phyloP scores from a whole-genome alignment of 1,140 invertebrate genomes.

The Riptortus pedestris region DNA sequence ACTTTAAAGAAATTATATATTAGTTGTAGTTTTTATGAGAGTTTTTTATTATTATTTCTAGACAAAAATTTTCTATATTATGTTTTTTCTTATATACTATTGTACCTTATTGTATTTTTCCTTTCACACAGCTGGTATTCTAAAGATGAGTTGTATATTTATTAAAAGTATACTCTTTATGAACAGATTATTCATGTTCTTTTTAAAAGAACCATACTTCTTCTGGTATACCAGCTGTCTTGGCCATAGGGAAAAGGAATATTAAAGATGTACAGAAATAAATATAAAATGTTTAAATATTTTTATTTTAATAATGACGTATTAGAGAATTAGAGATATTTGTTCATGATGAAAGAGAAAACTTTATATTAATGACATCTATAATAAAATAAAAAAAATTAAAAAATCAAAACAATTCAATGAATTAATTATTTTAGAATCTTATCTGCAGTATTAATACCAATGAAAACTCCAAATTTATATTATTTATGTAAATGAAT shows the following conservation, averaged over 20 bases:
- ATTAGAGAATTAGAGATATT: too few species aligned
- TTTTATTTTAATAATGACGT: too few species aligned
- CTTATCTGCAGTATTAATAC: too few species aligned
- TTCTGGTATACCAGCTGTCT: conserved; percentile 1
- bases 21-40: conserved; percentile 18
- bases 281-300: neutral
- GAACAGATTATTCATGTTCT: neutral
- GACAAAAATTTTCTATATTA: conserved; percentile 14
- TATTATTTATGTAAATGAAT: too few species aligned
- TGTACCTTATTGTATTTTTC: conserved; percentile 16
- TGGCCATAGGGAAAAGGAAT: conserved; percentile 3
- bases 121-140: neutral
- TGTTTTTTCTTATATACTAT: conserved; percentile 18
- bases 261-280: conserved; percentile 3
- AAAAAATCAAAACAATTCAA: too few species aligned
- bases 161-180: neutral
- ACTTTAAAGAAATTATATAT: conserved; percentile 6
- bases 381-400: too few species aligned
- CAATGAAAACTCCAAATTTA: too few species aligned
- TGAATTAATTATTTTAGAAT: too few species aligned
- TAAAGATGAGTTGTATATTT: neutral
- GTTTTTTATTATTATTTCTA: conserved; percentile 12
- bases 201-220: neutral
- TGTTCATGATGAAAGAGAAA: too few species aligned
- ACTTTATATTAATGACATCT: too few species aligned